phyloP scores from a whole-genome alignment of 1,140 invertebrate genomes.

The Mya arenaria region DNA sequence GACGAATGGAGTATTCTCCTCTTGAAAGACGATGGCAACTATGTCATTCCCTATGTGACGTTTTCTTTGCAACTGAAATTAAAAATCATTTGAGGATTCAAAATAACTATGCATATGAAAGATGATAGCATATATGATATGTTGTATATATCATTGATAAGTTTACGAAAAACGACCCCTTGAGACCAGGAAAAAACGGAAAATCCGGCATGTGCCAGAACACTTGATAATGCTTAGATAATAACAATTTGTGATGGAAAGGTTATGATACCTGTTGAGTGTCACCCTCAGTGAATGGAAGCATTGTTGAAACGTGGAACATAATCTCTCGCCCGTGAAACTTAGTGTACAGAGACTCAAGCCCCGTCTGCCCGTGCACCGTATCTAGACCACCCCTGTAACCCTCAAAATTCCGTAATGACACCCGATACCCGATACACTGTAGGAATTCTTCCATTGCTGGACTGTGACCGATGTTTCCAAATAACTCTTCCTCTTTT shows the following conservation, averaged over 20 bases:
- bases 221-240: too few species aligned
- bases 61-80: conserved; percentile 93
- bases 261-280: conserved; percentile 94
- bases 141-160: too few species aligned
- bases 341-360: conserved; percentile 92
- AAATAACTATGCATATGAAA: too few species aligned
- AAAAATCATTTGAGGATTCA: too few species aligned
- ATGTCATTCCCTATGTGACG: conserved; percentile 98
- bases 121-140: too few species aligned
- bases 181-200: too few species aligned
- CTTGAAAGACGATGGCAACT: conserved; percentile 98
- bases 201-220: too few species aligned
- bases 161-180: too few species aligned
- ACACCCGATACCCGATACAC: conserved; percentile 92
- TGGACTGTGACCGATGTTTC: conserved; percentile 91
- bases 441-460: conserved; percentile 96
- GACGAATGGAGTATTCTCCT: conserved; percentile 97
- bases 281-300: conserved; percentile 95
- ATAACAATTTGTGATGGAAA: too few species aligned
- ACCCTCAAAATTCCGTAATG: conserved; percentile 96
- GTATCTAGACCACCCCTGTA: conserved; percentile 97
- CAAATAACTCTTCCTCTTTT: conserved; percentile 97
- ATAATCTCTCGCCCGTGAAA: conserved; percentile 96
- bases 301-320: conserved; percentile 97
- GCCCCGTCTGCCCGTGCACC: conserved; percentile 95